A percentile compares a stretch with the other conserved stretches of the same genome.
phyloP scores from a whole-genome alignment of 2,113 vertebrate genomes.

The Ameiurus melas region DNA sequence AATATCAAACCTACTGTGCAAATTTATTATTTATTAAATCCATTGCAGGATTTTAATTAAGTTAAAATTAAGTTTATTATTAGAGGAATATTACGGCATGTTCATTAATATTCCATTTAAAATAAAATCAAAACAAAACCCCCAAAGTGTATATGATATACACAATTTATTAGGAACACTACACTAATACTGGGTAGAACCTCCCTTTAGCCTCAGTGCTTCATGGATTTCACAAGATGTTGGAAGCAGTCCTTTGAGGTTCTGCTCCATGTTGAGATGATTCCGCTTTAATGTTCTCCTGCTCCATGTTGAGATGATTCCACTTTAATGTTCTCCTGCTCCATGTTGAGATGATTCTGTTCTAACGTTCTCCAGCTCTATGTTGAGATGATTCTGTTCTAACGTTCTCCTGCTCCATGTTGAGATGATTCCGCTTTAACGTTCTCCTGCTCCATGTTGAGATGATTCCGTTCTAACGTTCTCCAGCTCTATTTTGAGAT shows the following conservation, averaged over 20 bases:
- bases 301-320: too few species aligned
- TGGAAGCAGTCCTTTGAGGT: neutral
- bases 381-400: too few species aligned
- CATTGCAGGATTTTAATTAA: neutral
- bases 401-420: too few species aligned
- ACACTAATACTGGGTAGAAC: neutral
- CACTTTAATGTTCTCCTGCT: too few species aligned
- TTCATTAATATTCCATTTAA: neutral
- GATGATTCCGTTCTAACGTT: too few species aligned
- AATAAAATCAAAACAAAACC: neutral
- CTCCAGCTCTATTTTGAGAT: too few species aligned
- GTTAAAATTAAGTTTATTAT: neutral
- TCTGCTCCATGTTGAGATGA: neutral
- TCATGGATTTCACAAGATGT: neutral
- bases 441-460: too few species aligned
- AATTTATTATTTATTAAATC: neutral
- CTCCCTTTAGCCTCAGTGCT: neutral
- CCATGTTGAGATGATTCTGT: too few species aligned
- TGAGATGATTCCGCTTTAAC: too few species aligned
- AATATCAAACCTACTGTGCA: neutral
- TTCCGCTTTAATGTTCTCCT: too few species aligned
- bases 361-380: too few species aligned
- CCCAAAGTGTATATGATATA: too few species aligned
- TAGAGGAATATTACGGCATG: neutral
- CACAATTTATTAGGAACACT: neutral